A percentile compares a stretch with the other conserved stretches of the same genome.
Evolutionary conservation across 1,140 invertebrate species (phyloP).

Genomic region (Drosophila sp.): DNA sequence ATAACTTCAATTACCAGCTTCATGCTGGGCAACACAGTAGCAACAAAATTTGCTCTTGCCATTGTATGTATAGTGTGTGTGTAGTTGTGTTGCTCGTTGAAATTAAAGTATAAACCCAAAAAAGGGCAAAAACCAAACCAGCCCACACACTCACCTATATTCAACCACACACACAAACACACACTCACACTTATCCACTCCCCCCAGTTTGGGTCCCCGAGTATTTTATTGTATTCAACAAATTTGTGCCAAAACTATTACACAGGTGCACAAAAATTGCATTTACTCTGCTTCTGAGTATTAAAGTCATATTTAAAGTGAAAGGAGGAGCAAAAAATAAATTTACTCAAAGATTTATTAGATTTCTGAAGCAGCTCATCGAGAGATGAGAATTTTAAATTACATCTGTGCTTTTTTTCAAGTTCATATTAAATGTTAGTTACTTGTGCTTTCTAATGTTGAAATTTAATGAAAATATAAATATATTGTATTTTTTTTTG

Average conservation of each 20-base stretch:
- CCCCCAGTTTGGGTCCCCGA: not conserved
- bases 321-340: not conserved
- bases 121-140: conserved; percentile 15
- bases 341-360: not conserved
- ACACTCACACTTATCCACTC: no score
- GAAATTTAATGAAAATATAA: no score
- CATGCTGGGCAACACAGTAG: conserved; percentile 26
- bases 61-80: not conserved
- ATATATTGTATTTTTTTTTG: no score
- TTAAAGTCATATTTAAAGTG: no score
- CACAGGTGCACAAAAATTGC: conserved; percentile 3
- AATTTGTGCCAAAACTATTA: conserved; percentile 2
- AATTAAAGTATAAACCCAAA: conserved; percentile 28
- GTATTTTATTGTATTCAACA: conserved; percentile 1
- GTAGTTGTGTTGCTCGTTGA: conserved; percentile 21
- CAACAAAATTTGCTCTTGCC: conserved; percentile 19
- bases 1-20: conserved; percentile 68
- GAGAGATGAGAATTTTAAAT: no score
- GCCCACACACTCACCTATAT: conserved; percentile 5
- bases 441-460: no score
- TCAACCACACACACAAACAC: not conserved
- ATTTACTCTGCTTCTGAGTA: not conserved
- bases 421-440: no score
- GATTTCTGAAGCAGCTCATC: not conserved
- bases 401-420: no score